Evolutionary conservation across 2,797 vertebrate species (phyloP).

Genomic region (Salarias fasciatus): DNA sequence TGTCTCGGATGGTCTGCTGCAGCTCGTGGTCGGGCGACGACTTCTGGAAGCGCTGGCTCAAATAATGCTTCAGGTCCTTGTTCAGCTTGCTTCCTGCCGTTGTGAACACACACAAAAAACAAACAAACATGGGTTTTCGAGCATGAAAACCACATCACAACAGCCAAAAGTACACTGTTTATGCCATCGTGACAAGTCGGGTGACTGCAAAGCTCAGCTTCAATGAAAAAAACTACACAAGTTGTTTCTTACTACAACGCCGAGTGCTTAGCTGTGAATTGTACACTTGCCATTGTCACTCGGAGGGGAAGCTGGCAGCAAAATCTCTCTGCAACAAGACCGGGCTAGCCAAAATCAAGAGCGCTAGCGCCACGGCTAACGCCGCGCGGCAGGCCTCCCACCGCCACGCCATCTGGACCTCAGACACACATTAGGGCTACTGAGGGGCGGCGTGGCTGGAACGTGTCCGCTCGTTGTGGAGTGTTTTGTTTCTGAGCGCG

Average conservation of each 20-base stretch:
- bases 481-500: conserved; percentile 28
- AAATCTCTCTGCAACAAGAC: conserved; percentile 41
- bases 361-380: conserved; percentile 60
- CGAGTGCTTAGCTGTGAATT: conserved; percentile 34
- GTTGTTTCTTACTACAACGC: conserved; percentile 26
- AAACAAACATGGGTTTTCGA: no score
- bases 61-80: conserved; percentile 96
- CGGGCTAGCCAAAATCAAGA: conserved; percentile 45
- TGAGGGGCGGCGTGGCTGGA: conserved; percentile 71
- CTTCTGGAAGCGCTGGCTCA: conserved; percentile 97
- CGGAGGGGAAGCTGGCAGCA: conserved; percentile 63
- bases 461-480: conserved; percentile 51
- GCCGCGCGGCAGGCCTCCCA: conserved; percentile 73
- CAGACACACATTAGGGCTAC: conserved; percentile 77
- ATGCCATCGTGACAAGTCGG: conserved; percentile 34
- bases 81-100: conserved; percentile 92
- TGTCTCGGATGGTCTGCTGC: conserved; percentile 97
- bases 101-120: conserved; percentile 31
- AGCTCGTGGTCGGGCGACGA: conserved; percentile 95
- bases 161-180: neutral
- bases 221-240: conserved; percentile 12
- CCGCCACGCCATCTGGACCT: conserved; percentile 80
- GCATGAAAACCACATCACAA: neutral
- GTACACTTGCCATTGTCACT: conserved; percentile 71
- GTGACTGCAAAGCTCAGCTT: conserved; percentile 34